A percentile compares a stretch with the other conserved stretches of the same genome.
phyloP scores from a whole-genome alignment of 2,888 invertebrate genomes.

The Campopleginae sp. region DNA sequence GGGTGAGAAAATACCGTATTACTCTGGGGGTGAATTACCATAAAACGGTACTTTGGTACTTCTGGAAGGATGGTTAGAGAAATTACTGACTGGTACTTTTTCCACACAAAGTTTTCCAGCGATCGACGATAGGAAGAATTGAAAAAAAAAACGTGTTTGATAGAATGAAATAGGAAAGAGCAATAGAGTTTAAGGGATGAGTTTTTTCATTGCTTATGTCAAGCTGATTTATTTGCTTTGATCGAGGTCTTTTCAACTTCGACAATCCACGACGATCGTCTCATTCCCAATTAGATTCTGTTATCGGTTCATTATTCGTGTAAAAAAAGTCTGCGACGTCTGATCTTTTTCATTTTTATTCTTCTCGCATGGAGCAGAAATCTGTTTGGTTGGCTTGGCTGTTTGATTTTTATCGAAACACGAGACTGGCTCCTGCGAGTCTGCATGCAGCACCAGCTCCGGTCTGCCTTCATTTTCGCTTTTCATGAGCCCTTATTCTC shows the following conservation, averaged over 20 bases:
- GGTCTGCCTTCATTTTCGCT: not conserved
- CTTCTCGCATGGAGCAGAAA: conserved; percentile 5
- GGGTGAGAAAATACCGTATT: not conserved
- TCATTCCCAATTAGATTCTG: conserved; percentile 19
- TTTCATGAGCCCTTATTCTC: conserved; percentile 6
- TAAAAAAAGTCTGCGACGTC: not conserved
- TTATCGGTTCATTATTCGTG: not conserved
- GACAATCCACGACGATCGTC: conserved; percentile 19
- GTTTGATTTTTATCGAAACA: conserved; percentile 19
- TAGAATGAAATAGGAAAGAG: conserved; percentile 21
- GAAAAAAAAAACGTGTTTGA: not conserved
- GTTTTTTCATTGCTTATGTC: conserved; percentile 30
- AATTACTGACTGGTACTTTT: conserved; percentile 14
- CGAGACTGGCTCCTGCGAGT: conserved; percentile 5
- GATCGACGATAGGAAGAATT: not conserved
- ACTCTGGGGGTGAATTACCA: conserved; percentile 1
- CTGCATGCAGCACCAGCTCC: conserved; percentile 7
- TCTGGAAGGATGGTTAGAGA: conserved; percentile 6
- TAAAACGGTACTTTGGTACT: conserved; percentile 15
- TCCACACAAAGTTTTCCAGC: not conserved
- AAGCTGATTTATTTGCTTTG: conserved; percentile 44
- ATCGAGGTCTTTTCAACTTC: conserved; percentile 12
- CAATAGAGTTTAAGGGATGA: conserved; percentile 6
- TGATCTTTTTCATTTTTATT: conserved; percentile 4
- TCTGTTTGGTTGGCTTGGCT: not conserved